A percentile compares a stretch with the other conserved stretches of the same genome.
These are phyloP conservation scores for Styela clava DNA, from an alignment of 23 tunicate genomes.

Conservation along the genomic window DNA sequence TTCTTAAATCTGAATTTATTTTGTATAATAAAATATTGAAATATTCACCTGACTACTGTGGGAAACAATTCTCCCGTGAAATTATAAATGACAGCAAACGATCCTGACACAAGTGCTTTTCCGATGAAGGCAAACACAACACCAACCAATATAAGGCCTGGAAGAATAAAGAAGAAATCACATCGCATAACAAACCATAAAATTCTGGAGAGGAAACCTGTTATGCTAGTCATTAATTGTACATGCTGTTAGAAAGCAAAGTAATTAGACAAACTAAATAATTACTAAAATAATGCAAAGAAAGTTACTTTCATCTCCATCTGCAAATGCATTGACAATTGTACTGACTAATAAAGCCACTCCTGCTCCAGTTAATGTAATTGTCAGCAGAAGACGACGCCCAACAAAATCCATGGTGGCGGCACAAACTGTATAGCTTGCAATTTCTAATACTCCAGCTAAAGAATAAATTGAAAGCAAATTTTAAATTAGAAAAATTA, in stretches of 20 bases:
- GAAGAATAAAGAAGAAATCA: no score
- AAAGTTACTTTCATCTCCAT: constrained; percentile 24
- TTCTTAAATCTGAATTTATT: no score
- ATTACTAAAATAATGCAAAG: no score
- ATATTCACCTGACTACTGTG: constrained; percentile 60
- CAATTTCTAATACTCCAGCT: constrained; percentile 56
- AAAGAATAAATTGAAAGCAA: neutral
- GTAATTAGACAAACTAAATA: no score
- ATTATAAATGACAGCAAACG: constrained; percentile 66
- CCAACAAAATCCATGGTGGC: constrained; percentile 50
- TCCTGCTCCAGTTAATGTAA: constrained; percentile 33
- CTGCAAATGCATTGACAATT: constrained; percentile 43
- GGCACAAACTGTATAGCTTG: constrained; percentile 30
- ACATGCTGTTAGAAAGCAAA: no score
- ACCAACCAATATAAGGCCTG: constrained; percentile 45
- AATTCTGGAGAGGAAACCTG: no score
- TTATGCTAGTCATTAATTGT: no score
- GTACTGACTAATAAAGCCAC: constrained; percentile 39
- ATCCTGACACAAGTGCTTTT: constrained; percentile 61
- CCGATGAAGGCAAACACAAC: constrained; percentile 80
- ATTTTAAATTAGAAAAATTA: neutral
- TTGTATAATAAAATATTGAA: neutral
- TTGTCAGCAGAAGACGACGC: constrained; percentile 31
- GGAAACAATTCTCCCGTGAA: constrained; percentile 83
- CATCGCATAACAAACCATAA: no score